These are phyloP conservation scores for Setophaga kirtlandii DNA, from an alignment of 2,113 vertebrate species.

Conservation along the genomic window DNA sequence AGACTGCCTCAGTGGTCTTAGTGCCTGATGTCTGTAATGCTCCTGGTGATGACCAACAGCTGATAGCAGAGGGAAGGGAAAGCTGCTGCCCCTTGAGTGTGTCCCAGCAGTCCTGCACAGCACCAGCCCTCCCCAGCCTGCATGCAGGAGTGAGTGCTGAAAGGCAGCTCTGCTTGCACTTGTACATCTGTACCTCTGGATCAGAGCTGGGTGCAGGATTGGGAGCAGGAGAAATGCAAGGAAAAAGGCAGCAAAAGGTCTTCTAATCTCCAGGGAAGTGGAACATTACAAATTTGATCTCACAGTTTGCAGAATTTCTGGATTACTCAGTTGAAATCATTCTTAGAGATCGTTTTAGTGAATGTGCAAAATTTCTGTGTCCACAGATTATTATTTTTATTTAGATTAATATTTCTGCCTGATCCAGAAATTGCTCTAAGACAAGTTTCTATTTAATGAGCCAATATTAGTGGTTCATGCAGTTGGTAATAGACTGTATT, in stretches of 20 bases:
- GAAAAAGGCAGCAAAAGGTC: not conserved
- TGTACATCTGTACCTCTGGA: not conserved
- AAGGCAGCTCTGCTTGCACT: not conserved
- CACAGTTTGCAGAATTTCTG: not conserved
- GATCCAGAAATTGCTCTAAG: not conserved
- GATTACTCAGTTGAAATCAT: not conserved
- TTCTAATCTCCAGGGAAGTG: not conserved
- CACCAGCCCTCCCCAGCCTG: not conserved
- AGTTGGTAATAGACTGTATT: not conserved
- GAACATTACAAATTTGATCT: not conserved
- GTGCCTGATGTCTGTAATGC: not conserved
- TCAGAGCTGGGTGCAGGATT: accelerated
- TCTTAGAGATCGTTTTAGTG: not conserved
- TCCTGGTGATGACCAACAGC: not conserved
- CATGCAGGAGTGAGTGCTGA: no score
- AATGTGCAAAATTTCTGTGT: not conserved
- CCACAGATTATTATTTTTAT: not conserved
- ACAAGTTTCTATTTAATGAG: not conserved
- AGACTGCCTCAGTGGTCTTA: not conserved
- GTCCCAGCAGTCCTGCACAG: not conserved
- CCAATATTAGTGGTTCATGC: not conserved
- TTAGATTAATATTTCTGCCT: not conserved
- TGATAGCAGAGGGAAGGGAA: not conserved
- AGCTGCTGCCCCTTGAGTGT: not conserved
- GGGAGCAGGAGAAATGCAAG: not conserved